Conservation (phyloP, 1,140 invertebrate genomes). For the Glomeris maerens region DNA sequence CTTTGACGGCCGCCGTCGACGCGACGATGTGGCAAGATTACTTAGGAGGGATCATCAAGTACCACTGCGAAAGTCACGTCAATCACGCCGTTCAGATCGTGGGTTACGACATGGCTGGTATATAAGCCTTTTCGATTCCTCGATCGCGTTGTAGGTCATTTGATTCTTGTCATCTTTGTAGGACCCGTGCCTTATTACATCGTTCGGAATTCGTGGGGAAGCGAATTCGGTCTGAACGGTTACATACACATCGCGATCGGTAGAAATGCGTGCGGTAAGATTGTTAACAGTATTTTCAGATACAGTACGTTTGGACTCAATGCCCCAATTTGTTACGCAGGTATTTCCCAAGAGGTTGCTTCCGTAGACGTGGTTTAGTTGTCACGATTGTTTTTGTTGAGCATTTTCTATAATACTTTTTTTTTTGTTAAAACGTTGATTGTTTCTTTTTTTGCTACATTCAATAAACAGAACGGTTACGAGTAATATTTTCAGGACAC, state of each 20-base stretch:
- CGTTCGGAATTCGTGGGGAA: constrained; percentile 72
- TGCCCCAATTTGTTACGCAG: no score
- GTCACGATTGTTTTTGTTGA: no score
- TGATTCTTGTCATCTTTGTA: constrained; percentile 13
- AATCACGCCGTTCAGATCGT: constrained; percentile 76
- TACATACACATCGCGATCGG: constrained; percentile 64
- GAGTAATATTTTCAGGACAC: no score
- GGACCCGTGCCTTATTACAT: constrained; percentile 62
- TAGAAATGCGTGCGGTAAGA: constrained; percentile 62
- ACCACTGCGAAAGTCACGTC: constrained; percentile 49
- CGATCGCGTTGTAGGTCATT: neutral
- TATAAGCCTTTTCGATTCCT: neutral
- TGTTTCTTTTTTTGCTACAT: no score
- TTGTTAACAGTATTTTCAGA: no score
- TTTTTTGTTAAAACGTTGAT: no score
- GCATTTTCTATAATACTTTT: no score
- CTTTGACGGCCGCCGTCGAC: constrained; percentile 63
- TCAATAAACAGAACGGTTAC: no score
- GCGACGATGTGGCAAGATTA: constrained; percentile 77
- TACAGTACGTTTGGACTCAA: no score
- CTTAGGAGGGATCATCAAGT: constrained; percentile 68
- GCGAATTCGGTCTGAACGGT: constrained; percentile 54
- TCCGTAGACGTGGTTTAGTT: no score
- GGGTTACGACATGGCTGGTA: constrained; percentile 57
- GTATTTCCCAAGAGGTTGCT: no score